Base-by-base conservation (phyloP, 2,113 vertebrate genomes). In the Piaya cayana region DNA sequence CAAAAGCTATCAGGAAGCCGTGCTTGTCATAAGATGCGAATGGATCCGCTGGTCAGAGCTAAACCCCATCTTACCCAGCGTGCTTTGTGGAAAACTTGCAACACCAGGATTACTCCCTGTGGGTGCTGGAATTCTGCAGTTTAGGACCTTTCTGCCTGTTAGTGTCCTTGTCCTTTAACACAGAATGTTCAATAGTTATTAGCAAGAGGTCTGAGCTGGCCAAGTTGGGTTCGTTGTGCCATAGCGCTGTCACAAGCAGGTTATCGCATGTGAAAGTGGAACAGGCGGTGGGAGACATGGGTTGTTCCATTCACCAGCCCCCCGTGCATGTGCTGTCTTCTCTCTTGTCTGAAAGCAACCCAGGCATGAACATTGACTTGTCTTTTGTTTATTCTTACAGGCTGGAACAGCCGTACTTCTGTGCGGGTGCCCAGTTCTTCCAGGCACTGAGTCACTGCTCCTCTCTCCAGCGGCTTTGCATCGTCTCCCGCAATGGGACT, bases 341-440 rank as follows among this genome's bases (percentile, higher is more conserved):
- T 63, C 63, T 62, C 37, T 39, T 32, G 69, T 32, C 52, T 74
- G 43, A 68, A 86, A 80, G 37, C 1, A 0, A 9, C 72, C 55
- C n/a, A 9, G 49, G n/a, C 39, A 2, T 45, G 60, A 78, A 43
- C 67, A 11, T 52, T 79, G 95, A 88, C 39, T 70, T 86, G 71
- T 64, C 65, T 88, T 70, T 59, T 93, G 36, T 96, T 85, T 94
- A 22, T 82, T 29, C 88, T 82, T 11, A 6, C 96, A 99, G 99
- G 97, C 98, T 99, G 62, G 99, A 99, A 96, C 99, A 99, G 98
- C 99, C 99, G 1, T 99, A 99, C 94, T 98, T 99, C 96, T 99
- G 97, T 5, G 99, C 98, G 25, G 99, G 98, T 1, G 74, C 97
- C 0, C 97, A 98, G 64, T 99, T 99, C 98, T 99, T 99, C 84